Percentiles rank a stretch among this genome's conserved stretches.
These are phyloP conservation scores for Leucozona laternaria DNA, from an alignment of 2,888 invertebrate genomes.

Conservation along the genomic window DNA sequence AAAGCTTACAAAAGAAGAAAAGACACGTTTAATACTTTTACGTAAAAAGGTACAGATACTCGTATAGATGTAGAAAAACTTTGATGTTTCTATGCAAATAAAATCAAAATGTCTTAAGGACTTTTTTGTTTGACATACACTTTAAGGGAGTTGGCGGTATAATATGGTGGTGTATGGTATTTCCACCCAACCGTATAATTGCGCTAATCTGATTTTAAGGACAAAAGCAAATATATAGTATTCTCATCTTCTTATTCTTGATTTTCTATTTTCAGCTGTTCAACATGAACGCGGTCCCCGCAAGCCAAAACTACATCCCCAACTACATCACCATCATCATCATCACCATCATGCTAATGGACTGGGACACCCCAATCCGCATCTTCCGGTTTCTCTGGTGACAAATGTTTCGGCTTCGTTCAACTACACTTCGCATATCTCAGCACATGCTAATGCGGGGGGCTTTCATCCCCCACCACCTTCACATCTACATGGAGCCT, in stretches of 20 bases:
- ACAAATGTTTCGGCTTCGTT: slow-evolving; percentile 84
- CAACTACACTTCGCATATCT: slow-evolving; percentile 83
- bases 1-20: slow-evolving; percentile 9
- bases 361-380: slow-evolving; percentile 77
- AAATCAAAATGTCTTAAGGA: slow-evolving; percentile 73
- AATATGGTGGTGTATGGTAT: slow-evolving; percentile 3
- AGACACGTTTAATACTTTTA: neutral
- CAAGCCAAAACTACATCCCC: slow-evolving; percentile 92
- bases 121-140: slow-evolving; percentile 63
- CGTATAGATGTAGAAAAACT: slow-evolving; percentile 36
- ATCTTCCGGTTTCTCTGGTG: slow-evolving; percentile 83
- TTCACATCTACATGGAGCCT: slow-evolving; percentile 77
- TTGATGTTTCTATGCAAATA: slow-evolving; percentile 73
- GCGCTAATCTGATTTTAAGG: slow-evolving; percentile 83
- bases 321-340: slow-evolving; percentile 82
- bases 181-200: slow-evolving; percentile 82
- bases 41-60: neutral
- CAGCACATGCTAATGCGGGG: slow-evolving; percentile 79
- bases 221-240: slow-evolving; percentile 81
- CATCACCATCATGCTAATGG: slow-evolving; percentile 80
- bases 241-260: slow-evolving; percentile 18
- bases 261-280: slow-evolving; percentile 88
- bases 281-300: slow-evolving; percentile 98
- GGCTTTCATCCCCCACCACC: slow-evolving; percentile 79
- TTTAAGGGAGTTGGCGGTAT: slow-evolving; percentile 17